Percentiles rank a stretch among this genome's conserved stretches.
phyloP scores from a whole-genome alignment of 2,797 vertebrate species.

The Mormyrus proboscirostris region DNA sequence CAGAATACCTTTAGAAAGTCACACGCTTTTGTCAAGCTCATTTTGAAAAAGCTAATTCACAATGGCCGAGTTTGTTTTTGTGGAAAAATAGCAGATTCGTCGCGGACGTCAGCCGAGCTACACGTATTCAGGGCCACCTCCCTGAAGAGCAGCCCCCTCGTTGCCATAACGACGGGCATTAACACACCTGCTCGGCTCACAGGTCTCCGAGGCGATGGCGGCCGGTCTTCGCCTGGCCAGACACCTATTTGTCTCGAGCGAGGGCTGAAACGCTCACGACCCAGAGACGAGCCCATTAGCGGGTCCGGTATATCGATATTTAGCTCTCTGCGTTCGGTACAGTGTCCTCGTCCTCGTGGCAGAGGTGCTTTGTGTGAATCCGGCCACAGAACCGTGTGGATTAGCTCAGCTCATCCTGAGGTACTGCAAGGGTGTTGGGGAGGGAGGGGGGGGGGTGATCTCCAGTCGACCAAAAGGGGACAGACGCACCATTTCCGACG shows the following conservation, averaged over 20 bases:
- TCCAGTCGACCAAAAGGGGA: not conserved
- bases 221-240: constrained; percentile 10
- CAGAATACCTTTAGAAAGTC: not conserved
- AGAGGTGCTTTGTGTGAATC: not conserved
- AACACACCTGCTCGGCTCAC: constrained; percentile 66
- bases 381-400: not conserved
- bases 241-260: not conserved
- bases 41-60: not conserved
- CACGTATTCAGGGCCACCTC: not conserved
- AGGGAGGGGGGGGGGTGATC: not conserved
- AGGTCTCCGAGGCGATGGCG: constrained; percentile 27
- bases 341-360: no score
- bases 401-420: not conserved
- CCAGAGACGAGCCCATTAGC: not conserved
- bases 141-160: constrained; percentile 48
- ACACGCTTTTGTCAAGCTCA: not conserved
- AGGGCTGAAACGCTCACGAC: not conserved
- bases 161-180: constrained; percentile 70
- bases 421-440: not conserved
- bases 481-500: not conserved
- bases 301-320: not conserved
- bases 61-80: not conserved
- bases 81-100: not conserved
- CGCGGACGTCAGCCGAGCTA: not conserved
- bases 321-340: not conserved